phyloP scores from a whole-genome alignment of 2,797 vertebrate species.

The Leucoraja ocellata region DNA sequence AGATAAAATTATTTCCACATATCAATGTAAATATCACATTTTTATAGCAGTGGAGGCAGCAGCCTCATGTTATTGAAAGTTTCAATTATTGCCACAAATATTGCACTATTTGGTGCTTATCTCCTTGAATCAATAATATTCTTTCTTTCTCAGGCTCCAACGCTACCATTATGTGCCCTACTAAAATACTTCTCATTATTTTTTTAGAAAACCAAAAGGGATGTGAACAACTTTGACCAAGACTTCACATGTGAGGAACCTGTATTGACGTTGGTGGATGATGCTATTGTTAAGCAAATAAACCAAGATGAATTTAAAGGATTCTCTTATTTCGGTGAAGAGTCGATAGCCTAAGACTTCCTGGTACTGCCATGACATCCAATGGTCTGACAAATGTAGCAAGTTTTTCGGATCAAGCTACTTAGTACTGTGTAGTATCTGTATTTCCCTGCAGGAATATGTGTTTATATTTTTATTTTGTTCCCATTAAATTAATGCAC shows the following conservation, averaged over 20 bases:
- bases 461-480: conserved; percentile 55
- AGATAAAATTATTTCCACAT: not conserved
- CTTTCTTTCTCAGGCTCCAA: not conserved
- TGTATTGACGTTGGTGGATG: conserved; percentile 82
- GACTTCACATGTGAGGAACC: conserved; percentile 95
- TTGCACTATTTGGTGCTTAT: conserved; percentile 46
- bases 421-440: conserved; percentile 37
- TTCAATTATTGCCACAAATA: conserved; percentile 49
- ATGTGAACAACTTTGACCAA: conserved; percentile 98
- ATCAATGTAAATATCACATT: not conserved
- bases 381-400: conserved; percentile 51
- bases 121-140: conserved; percentile 32
- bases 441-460: conserved; percentile 29
- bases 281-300: conserved; percentile 90
- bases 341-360: conserved; percentile 68
- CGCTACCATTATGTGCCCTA: conserved; percentile 40
- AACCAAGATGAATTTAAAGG: conserved; percentile 97
- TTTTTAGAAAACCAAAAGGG: conserved; percentile 95
- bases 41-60: not conserved
- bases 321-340: conserved; percentile 87
- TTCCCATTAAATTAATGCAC: conserved; percentile 55
- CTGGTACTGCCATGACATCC: conserved; percentile 39
- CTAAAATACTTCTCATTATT: conserved; percentile 42
- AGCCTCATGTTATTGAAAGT: not conserved
- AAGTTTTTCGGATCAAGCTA: conserved; percentile 52